phyloP scores from a whole-genome alignment of 1,140 invertebrate species.

The Branchinecta lindahli region DNA sequence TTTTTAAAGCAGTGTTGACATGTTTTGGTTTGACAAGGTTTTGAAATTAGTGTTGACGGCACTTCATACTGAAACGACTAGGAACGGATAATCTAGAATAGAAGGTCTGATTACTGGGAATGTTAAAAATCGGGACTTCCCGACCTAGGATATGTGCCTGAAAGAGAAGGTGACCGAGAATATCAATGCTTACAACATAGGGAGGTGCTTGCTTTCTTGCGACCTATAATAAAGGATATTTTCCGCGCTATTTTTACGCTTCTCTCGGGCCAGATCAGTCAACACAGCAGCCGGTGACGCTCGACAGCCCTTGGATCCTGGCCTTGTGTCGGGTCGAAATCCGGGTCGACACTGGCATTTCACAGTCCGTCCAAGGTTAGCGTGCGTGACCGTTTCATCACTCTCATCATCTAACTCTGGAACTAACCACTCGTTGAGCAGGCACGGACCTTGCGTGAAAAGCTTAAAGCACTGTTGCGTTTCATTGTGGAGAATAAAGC shows the following conservation, averaged over 20 bases:
- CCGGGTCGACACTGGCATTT: neutral
- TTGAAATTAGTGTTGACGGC: no score
- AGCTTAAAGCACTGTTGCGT: conserved; percentile 48
- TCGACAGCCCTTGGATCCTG: neutral
- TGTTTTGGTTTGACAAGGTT: no score
- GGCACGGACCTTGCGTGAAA: conserved; percentile 54
- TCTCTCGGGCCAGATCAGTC: neutral
- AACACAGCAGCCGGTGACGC: neutral
- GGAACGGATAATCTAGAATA: no score
- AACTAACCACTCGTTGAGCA: conserved; percentile 51
- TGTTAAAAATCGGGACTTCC: no score
- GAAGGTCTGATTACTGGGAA: no score
- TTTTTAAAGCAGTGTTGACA: no score
- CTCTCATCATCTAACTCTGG: conserved; percentile 25
- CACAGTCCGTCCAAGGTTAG: neutral
- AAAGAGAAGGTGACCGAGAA: no score
- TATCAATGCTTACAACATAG: no score
- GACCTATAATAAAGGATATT: no score
- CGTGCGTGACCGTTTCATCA: neutral
- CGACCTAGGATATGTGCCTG: no score
- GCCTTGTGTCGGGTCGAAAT: neutral
- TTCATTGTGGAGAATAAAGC: conserved; percentile 42
- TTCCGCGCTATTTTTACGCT: neutral
- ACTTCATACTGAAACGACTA: no score
- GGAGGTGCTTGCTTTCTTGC: no score